phyloP scores from a whole-genome alignment of 2,113 vertebrate genomes.

The Hippoglossus stenolepis region DNA sequence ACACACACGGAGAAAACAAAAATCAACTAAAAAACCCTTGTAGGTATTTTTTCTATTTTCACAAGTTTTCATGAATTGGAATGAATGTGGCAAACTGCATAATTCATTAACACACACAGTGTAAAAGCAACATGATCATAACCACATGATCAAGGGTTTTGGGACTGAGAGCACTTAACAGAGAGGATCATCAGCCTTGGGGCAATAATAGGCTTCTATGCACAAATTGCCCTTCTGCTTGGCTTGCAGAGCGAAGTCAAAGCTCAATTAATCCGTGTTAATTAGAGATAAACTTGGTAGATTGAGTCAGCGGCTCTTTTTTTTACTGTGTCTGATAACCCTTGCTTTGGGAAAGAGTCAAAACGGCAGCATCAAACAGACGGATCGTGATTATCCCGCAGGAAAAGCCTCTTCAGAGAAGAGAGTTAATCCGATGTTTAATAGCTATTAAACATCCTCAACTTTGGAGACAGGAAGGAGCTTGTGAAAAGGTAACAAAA shows the following conservation, averaged over 20 bases:
- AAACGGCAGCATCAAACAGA: constrained; percentile 35
- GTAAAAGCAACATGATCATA: constrained; percentile 37
- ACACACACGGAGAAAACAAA: neutral
- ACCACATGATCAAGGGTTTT: constrained; percentile 48
- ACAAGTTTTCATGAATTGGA: constrained; percentile 14
- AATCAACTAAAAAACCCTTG: neutral
- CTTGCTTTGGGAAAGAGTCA: constrained; percentile 49
- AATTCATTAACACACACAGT: constrained; percentile 36
- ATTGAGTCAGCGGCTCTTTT: constrained; percentile 63
- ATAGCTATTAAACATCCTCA: constrained; percentile 51
- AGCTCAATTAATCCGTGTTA: constrained; percentile 78
- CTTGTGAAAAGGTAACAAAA: constrained; percentile 11
- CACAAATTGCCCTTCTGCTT: constrained; percentile 70
- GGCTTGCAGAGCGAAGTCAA: constrained; percentile 63
- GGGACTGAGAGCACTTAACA: constrained; percentile 46
- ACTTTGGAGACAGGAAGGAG: constrained; percentile 38
- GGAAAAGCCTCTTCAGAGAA: constrained; percentile 33
- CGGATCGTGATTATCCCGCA: constrained; percentile 30
- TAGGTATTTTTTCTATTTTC: constrained; percentile 22
- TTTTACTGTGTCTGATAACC: constrained; percentile 55
- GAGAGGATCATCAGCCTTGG: constrained; percentile 59
- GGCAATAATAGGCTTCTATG: constrained; percentile 59
- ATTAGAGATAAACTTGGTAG: constrained; percentile 77
- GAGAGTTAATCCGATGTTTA: constrained; percentile 59
- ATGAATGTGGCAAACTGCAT: constrained; percentile 2